Evolutionary conservation across 2,888 invertebrate species (phyloP), one percentile per base, ranked within the genome.

Genomic region (Atherix ibis): DNA sequence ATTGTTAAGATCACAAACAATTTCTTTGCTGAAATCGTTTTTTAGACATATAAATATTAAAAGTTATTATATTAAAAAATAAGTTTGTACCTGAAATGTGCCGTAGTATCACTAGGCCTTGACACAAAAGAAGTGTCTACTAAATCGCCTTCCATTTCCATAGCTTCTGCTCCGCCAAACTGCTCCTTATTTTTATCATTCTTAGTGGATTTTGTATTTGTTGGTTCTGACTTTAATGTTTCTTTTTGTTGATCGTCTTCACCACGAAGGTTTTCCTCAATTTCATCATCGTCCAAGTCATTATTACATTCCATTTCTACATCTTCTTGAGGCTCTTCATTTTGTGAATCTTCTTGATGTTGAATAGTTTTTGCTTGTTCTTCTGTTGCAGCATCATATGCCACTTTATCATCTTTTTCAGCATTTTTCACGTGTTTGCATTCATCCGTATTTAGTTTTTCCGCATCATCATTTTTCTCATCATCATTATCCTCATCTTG

Each of bases 401-500:
- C 69, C 52, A 84, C 78, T 35, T 77, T 67, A 50, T 83, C 78
- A 41, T 70, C 69, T 38, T 73, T 70, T 40, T 79, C 76, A 0
- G 81, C 74, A 43, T 85, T 78, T 48, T 79, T 77, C 3, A 91
- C 77, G 52, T 91, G 89, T 52, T 89, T 81, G 58, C 78, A 88
- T 40, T 80, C 70, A 38, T 82, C 78, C 3, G 49, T 40, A 14
- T 67, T 59, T 13, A 70, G 62, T 9, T 71, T 67, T 8, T 68
- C 64, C 1, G 61, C 56, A 5, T 38, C 34, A 3, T 71, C 63
- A 9, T 57, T 49, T 3, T 58, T 53, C 6, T 70, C 62, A 1
- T 67, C 63, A 3, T 67, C 63, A 1, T 57, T 52, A 19, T 43
- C 32, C 6, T 70, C 62, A 36, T 68, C 58, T 30, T 58, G 53